Conservation (phyloP, 2,888 invertebrate species). For the Neria commutata region DNA sequence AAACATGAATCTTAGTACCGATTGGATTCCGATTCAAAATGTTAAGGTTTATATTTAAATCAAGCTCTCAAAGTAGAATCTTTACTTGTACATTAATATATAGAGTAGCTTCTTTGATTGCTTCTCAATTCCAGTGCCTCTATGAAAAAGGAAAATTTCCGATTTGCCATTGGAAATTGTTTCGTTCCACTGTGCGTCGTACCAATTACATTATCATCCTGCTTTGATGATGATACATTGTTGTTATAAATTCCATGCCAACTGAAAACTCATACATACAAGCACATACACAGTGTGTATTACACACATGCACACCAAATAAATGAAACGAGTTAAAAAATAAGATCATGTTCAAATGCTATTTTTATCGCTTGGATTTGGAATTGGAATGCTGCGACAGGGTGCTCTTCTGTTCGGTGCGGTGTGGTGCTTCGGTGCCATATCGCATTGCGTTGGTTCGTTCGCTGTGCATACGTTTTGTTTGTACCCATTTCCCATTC, state of each 20-base stretch:
- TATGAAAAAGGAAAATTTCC: no score
- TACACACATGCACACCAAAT: conserved; percentile 23
- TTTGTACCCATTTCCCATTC: background rate
- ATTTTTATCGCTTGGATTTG: conserved; percentile 31
- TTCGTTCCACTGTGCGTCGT: background rate
- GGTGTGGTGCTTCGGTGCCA: background rate
- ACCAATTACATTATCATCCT: background rate
- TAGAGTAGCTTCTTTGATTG: no score
- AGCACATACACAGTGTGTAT: conserved; percentile 38
- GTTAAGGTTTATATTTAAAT: no score
- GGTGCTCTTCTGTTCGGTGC: background rate
- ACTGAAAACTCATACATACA: background rate
- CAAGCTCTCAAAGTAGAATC: no score
- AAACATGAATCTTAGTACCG: no score
- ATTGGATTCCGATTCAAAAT: no score
- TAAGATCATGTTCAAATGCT: conserved; percentile 49
- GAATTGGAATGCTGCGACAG: conserved; percentile 17
- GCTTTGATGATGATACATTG: conserved; percentile 13
- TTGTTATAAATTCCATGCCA: conserved; percentile 25
- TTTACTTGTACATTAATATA: no score
- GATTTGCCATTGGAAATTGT: background rate
- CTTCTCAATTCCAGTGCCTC: no score
- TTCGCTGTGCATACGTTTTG: background rate
- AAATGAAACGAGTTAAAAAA: conserved; percentile 52
- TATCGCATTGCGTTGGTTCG: background rate